Evolutionary conservation across 2,113 vertebrate species (phyloP).

Genomic region (Capricornis sumatraensis): DNA sequence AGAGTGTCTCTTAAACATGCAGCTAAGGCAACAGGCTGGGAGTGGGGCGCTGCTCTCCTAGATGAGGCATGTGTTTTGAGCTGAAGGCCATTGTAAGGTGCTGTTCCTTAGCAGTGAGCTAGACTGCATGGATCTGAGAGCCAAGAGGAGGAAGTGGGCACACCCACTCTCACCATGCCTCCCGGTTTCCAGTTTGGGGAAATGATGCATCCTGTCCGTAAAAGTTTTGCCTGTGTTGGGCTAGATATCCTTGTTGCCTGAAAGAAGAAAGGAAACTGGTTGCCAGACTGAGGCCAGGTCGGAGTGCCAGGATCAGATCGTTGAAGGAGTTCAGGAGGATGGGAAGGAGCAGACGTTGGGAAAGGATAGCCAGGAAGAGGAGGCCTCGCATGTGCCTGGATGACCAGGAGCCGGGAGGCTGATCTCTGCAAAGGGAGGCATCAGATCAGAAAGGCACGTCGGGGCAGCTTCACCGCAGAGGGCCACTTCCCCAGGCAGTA

Average conservation of each 20-base stretch:
- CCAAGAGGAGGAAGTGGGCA: not conserved
- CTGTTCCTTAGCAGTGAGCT: not conserved
- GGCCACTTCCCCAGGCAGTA: too few relatives aligned
- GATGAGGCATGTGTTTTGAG: not conserved
- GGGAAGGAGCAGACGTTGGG: not conserved
- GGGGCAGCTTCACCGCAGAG: not conserved
- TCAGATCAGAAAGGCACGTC: not conserved
- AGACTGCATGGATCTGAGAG: not conserved
- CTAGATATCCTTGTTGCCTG: not conserved
- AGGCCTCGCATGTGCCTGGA: not conserved
- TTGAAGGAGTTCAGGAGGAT: not conserved
- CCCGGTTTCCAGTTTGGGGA: not conserved
- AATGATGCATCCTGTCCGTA: not conserved
- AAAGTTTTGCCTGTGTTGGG: not conserved
- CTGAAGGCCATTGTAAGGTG: not conserved
- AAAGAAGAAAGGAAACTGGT: not conserved
- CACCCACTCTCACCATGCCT: not conserved
- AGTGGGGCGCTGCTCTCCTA: not conserved
- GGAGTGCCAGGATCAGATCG: not conserved
- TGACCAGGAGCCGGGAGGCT: accelerated
- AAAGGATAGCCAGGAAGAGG: not conserved
- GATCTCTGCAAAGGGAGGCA: not conserved
- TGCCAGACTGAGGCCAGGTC: not conserved
- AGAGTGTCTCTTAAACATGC: not conserved
- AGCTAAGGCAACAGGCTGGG: not conserved